Base-by-base conservation (phyloP, 2,797 vertebrate species). In the Dromococcyx pavoninus region DNA sequence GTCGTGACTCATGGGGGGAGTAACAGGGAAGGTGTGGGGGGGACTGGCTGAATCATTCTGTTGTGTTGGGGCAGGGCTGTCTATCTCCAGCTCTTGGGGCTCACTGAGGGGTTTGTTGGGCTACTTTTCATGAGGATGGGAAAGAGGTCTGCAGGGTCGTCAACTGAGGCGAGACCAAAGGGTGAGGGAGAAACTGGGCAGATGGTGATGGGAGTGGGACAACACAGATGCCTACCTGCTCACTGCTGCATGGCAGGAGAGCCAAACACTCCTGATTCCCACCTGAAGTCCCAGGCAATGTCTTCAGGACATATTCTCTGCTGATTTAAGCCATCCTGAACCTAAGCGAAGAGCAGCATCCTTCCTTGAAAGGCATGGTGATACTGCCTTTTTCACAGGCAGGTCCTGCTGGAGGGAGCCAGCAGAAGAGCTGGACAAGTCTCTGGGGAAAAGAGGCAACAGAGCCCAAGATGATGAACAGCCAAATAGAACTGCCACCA, bases 11-110 rank as follows among this genome's bases (percentile, higher is more conserved):
- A 2, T 8, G 37, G 19, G 9, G 39, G 25, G 51, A 50, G 39
- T 16, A 81, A 27, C 0, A 2, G 69, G 18, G 30, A 77, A 30
- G 17, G 4, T 13, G 13, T 4, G 18, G 5, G 21, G 10, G 46
- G 17, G 17, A 46, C 9, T 3, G 14, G 7, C 32, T 71, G 25
- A 80, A 60, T 80, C 41, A 65, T 27, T 11, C 15, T 28, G 24
- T 17, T 0, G 0, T 6, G 27, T 13, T 0, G 1, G 28, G 6
- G 16, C 41, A 74, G 33, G 39, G 53, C 8, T 30, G 18, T 76
- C 48, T 46, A 37, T 21, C 7, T 19, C 10, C 2, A 3, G 19
- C 13, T 25, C 5, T 23, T 41, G 23, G 17, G 17, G 13, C 24
- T 76, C 67, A 58, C 4, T 9, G 43, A 60, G 4, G 15, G 33